Conservation (phyloP, 92 coral and sea anemone species). For the Porites divaricata region DNA sequence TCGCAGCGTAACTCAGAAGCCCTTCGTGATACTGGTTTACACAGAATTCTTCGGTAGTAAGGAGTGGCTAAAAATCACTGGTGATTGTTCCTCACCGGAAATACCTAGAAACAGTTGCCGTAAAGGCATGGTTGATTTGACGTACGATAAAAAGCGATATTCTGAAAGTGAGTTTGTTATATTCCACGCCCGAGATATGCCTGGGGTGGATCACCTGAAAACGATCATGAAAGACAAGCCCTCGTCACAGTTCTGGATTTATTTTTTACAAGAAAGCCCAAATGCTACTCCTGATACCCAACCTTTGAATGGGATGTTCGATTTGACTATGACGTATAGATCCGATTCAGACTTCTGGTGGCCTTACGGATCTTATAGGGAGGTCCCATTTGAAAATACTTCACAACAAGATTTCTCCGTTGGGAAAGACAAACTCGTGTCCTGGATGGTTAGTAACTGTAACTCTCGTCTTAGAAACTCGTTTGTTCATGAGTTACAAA, state of each 20-base stretch:
- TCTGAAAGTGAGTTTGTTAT: background rate
- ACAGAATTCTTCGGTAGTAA: background rate
- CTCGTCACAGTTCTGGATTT: background rate
- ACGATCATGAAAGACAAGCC: background rate
- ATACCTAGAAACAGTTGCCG: background rate
- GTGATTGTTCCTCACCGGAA: background rate
- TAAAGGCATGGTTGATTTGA: background rate
- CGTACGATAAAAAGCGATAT: background rate
- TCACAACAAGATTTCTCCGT: background rate
- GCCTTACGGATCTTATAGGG: background rate
- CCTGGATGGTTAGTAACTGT: background rate
- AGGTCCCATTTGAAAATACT: background rate
- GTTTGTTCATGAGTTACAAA: background rate
- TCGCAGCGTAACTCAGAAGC: background rate
- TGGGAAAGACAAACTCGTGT: background rate
- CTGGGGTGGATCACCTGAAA: background rate
- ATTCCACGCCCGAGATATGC: background rate
- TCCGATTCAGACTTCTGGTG: background rate
- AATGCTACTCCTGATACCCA: background rate
- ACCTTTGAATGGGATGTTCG: background rate
- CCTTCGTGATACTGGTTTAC: background rate
- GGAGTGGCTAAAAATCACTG: background rate
- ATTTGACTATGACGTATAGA: background rate
- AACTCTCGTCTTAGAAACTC: background rate
- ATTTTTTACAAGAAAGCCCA: background rate